phyloP scores from a whole-genome alignment of 2,797 vertebrate genomes.

The Craterocephalus amniculus region DNA sequence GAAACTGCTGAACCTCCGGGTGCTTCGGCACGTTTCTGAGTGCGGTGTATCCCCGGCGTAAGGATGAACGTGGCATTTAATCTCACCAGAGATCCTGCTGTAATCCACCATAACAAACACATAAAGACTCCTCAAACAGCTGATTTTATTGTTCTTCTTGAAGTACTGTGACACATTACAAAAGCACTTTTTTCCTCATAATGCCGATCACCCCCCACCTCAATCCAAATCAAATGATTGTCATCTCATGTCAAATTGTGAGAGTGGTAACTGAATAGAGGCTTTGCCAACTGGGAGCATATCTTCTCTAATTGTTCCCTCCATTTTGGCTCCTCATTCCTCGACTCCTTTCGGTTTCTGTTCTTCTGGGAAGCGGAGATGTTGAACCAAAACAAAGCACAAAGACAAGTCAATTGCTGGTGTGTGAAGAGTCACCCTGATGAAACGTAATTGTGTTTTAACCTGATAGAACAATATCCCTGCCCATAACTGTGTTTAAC shows the following conservation, averaged over 20 bases:
- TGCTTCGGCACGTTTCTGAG: too few relatives aligned
- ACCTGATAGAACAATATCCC: constrained; percentile 81
- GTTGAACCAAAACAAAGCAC: constrained; percentile 40
- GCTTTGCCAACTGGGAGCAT: constrained; percentile 44
- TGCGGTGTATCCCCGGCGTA: too few relatives aligned
- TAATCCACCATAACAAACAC: constrained; percentile 20
- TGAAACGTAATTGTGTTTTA: constrained; percentile 83
- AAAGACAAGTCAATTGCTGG: constrained; percentile 61
- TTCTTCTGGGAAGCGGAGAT: constrained; percentile 8
- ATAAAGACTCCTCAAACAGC: constrained; percentile 26
- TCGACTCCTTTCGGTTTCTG: constrained; percentile 42
- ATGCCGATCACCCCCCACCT: constrained; percentile 37
- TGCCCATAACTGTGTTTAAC: constrained; percentile 78
- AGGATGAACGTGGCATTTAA: constrained; percentile 4
- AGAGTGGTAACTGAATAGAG: constrained; percentile 58
- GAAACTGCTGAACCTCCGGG: too few relatives aligned
- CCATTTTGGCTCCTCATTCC: constrained; percentile 47
- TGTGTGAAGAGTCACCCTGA: constrained; percentile 65
- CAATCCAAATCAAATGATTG: constrained; percentile 62
- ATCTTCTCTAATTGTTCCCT: constrained; percentile 52
- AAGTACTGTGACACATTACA: constrained; percentile 30
- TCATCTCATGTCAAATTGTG: constrained; percentile 52
- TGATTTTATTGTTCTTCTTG: constrained; percentile 41
- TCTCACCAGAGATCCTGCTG: constrained; percentile 10
- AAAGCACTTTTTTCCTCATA: constrained; percentile 58